Percentiles rank a stretch among this genome's conserved stretches.
These are phyloP conservation scores for Chloroclystis v-ata DNA, from an alignment of 2,888 invertebrate species.

Conservation along the genomic window DNA sequence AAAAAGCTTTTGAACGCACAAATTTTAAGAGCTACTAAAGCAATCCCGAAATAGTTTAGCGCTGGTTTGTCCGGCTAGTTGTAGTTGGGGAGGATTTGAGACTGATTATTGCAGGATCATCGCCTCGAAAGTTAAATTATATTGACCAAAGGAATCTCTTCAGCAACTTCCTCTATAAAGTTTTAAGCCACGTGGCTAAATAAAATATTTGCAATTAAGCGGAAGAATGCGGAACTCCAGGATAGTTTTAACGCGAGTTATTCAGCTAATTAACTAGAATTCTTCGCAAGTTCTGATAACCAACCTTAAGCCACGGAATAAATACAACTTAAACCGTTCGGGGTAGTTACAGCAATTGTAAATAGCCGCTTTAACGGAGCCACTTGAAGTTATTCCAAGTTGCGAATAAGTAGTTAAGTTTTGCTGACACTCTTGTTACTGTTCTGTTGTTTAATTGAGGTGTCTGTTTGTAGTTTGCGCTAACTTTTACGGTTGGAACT, in stretches of 20 bases:
- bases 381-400: slow-evolving; percentile 21
- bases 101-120: too few species aligned
- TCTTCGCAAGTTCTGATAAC: slow-evolving; percentile 26
- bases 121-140: too few species aligned
- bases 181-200: not conserved
- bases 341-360: slow-evolving; percentile 24
- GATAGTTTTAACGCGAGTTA: slow-evolving; percentile 21
- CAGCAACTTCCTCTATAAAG: too few species aligned
- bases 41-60: too few species aligned
- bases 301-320: slow-evolving; percentile 21
- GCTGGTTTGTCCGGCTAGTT: too few species aligned
- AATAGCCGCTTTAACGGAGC: slow-evolving; percentile 20
- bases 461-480: slow-evolving; percentile 3
- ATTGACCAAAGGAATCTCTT: too few species aligned
- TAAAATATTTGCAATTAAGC: slow-evolving; percentile 12
- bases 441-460: slow-evolving; percentile 7
- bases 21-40: too few species aligned
- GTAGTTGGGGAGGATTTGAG: too few species aligned
- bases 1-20: too few species aligned
- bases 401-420: slow-evolving; percentile 20
- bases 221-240: slow-evolving; percentile 11
- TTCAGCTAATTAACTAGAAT: slow-evolving; percentile 28
- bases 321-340: slow-evolving; percentile 19
- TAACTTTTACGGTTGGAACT: not conserved
- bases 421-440: slow-evolving; percentile 5